phyloP scores from a whole-genome alignment of 2,888 invertebrate species.

The Teleiodes luculella region DNA sequence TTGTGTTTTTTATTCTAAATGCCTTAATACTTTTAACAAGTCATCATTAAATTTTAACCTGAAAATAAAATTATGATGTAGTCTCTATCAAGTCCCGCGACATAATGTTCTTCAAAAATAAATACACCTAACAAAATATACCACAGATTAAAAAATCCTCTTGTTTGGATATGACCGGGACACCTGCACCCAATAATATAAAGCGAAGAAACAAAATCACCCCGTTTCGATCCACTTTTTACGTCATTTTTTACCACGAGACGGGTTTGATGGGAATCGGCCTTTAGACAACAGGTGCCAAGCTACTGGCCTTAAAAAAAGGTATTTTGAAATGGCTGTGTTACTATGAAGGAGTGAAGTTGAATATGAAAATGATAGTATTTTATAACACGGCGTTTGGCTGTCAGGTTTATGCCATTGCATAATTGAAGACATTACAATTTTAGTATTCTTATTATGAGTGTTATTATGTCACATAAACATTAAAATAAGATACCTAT shows the following conservation, averaged over 20 bases:
- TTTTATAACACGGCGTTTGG: too few species aligned
- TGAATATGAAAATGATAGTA: conserved; percentile 20
- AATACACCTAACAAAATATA: not conserved
- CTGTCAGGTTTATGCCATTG: too few species aligned
- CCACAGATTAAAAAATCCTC: not conserved
- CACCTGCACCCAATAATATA: conserved; percentile 51
- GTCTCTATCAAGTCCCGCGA: too few species aligned
- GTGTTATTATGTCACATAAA: too few species aligned
- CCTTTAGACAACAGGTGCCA: conserved; percentile 63
- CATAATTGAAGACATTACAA: too few species aligned
- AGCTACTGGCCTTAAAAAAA: conserved; percentile 45
- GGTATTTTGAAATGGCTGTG: conserved; percentile 22
- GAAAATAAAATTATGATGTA: too few species aligned
- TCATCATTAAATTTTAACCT: too few species aligned
- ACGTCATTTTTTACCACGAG: conserved; percentile 47
- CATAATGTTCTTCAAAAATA: not conserved
- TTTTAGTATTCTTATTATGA: too few species aligned
- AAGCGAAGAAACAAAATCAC: conserved; percentile 53
- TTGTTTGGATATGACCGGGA: conserved; percentile 11
- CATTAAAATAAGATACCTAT: too few species aligned
- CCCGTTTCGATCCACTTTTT: conserved; percentile 44
- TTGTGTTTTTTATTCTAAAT: too few species aligned
- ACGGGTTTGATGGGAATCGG: conserved; percentile 65
- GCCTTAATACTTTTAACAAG: too few species aligned
- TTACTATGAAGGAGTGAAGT: conserved; percentile 12